Evolutionary conservation across 2,113 vertebrate species (phyloP).

Genomic region (Hiodon tergisus): DNA sequence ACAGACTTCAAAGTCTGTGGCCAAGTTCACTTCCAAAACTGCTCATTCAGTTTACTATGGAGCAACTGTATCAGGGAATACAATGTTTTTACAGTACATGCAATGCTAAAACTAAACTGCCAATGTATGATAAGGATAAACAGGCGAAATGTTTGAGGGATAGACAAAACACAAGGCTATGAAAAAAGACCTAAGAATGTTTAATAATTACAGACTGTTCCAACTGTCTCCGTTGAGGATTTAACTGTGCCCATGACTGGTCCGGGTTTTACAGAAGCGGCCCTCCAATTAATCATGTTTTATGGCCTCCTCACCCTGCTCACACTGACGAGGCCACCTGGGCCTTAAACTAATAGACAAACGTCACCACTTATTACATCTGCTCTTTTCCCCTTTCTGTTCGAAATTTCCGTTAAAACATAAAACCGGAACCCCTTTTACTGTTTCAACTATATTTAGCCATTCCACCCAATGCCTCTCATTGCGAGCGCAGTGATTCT

Average conservation of each 20-base stretch:
- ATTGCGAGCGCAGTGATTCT: neutral
- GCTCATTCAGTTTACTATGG: too few species aligned
- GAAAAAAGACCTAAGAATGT: constrained; percentile 22
- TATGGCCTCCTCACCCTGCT: constrained; percentile 49
- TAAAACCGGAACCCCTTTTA: constrained; percentile 11
- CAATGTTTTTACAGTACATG: neutral
- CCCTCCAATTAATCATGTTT: constrained; percentile 60
- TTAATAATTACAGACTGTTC: constrained; percentile 57
- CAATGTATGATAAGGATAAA: neutral
- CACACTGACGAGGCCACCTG: constrained; percentile 39
- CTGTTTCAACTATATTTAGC: too few species aligned
- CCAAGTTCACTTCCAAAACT: too few species aligned
- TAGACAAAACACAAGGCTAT: neutral
- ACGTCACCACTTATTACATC: constrained; percentile 35
- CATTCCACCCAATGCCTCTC: too few species aligned
- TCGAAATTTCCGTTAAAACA: constrained; percentile 29
- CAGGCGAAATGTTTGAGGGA: neutral
- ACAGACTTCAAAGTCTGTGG: too few species aligned
- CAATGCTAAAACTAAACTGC: neutral
- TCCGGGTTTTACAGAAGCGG: constrained; percentile 46
- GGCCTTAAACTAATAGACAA: constrained; percentile 52
- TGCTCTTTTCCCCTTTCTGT: constrained; percentile 42
- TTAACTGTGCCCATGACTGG: constrained; percentile 52
- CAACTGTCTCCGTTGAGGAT: constrained; percentile 37
- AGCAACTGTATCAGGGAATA: too few species aligned